Base-by-base conservation (phyloP, 2,797 vertebrate genomes). In the Hemibagrus guttatus region DNA sequence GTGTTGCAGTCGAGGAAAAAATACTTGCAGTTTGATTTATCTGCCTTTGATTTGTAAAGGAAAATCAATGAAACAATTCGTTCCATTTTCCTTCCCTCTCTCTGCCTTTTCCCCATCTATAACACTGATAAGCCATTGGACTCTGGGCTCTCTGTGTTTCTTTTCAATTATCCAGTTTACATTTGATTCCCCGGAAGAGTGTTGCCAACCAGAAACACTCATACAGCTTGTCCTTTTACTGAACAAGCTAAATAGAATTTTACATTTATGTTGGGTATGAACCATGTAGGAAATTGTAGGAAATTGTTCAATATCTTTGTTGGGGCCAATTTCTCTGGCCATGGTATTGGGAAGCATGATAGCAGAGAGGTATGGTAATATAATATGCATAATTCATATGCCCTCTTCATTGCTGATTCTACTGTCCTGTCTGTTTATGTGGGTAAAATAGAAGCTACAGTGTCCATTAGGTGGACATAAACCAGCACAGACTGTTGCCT, bases 81-180 rank as follows among this genome's bases (percentile, higher is more conserved):
- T 91, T 89, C 81, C 95, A 96, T 97, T 97, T 98, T 97, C 96
- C 95, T 95, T 91, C 95, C 96, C 94, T 96, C 93, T 92, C 92
- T 94, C 94, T 93, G 93, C 92, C 94, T 94, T 95, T 94, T 94
- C 94, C 93, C 94, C 95, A 95, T 96, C 94, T 92, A 95, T 91
- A 94, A 96, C 94, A 95, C 95, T 95, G 95, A 97, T 95, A 94
- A 95, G 93, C 94, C 95, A 92, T 95, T 93, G 92, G 94, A 94
- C 96, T 96, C 96, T 94, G 94, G 95, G 95, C 94, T 94, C 93
- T 91, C 93, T 96, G 95, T 95, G 95, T 96, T 95, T 96, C 92
- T 94, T 95, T 97, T 97, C 96, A 97, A 98, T 99, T 98, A 98
- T 97, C 94, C 95, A 94, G 93, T 98, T 97, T 98, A 97, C 96